Base-by-base conservation (phyloP, 2,797 vertebrate species). In the Myiothlypis chrysogaster region DNA sequence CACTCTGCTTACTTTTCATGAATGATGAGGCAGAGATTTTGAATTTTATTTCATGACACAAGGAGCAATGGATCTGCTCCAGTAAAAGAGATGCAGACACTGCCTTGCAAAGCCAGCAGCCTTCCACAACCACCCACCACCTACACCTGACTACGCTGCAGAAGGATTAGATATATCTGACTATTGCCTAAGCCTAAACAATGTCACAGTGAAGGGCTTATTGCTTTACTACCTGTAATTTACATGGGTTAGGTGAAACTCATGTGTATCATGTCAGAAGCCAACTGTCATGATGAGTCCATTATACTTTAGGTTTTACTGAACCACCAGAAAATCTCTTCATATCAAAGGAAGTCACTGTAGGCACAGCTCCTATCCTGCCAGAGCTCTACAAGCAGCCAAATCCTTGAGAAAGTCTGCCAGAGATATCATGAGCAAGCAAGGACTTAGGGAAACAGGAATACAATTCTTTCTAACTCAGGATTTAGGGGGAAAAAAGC, bases 1-100 rank as follows among this genome's bases (percentile, higher is more conserved):
- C 89, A 92, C 14, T 27, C 84, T 93, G 69, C 95, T 94, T 95
- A 89, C 89, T 93, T 96, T 96, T 87, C 30, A 32, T 89, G 93
- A 83, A 24, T 57, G 85, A 28, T 4, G 87, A 92, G 80, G 95
- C 65, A 87, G 64, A 50, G 30, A 46, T 66, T 81, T 79, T 56
- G 23, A 9, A 14, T 89, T 95, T 93, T 94, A 78, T 72, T 89
- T 68, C 3, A 3, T 5, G 6, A 22, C 14, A 64, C 6, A 52
- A 91, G 94, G 63, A 94, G 72, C 71, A 70, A 66, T 18, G 76
- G 61, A 47, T 25, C 79, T 87, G 83, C 30, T 69, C 19, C 76
- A 69, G 80, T 77, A 80, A 87, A 95, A 70, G 83, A 81, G 69
- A 72, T 3, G 10, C 61, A 89, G 92, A 90, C 27, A 14, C 60